A percentile compares a stretch with the other conserved stretches of the same genome.
phyloP scores from a whole-genome alignment of 2,888 invertebrate genomes.

The Pheosia tremula region DNA sequence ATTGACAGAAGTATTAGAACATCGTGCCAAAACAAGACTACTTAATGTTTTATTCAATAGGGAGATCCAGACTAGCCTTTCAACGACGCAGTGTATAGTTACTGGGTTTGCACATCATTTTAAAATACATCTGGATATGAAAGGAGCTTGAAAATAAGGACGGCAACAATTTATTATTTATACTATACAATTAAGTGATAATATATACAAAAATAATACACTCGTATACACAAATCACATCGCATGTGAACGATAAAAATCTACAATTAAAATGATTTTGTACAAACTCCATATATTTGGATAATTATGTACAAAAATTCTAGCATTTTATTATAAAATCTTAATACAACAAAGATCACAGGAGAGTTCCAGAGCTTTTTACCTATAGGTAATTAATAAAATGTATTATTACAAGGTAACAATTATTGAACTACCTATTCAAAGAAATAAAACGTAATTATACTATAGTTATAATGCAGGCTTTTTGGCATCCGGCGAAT shows the following conservation, averaged over 20 bases:
- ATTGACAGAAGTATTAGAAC: conserved; percentile 22
- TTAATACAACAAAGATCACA: conserved; percentile 80
- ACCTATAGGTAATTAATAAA: conserved; percentile 49
- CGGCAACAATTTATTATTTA: conserved; percentile 27
- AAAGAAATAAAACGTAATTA: conserved; percentile 47
- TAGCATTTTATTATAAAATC: conserved; percentile 60
- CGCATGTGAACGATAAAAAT: conserved; percentile 41
- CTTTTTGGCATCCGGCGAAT: conserved; percentile 81
- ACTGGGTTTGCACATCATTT: conserved; percentile 40
- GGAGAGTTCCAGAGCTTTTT: conserved; percentile 82
- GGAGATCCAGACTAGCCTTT: conserved; percentile 25
- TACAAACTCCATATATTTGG: conserved; percentile 40
- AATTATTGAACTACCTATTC: conserved; percentile 55
- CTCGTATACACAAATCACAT: conserved; percentile 52
- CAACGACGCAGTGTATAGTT: conserved; percentile 29
- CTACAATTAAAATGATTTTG: conserved; percentile 33
- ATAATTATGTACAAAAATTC: conserved; percentile 39
- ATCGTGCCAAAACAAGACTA: conserved; percentile 35
- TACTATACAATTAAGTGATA: conserved; percentile 17
- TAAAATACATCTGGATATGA: conserved; percentile 27
- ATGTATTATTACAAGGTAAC: conserved; percentile 68
- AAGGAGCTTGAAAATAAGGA: conserved; percentile 26
- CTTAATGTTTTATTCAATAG: conserved; percentile 40
- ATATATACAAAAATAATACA: conserved; percentile 41
- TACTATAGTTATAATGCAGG: conserved; percentile 76